Evolutionary conservation across 2,797 vertebrate species (phyloP).

Genomic region (Limosa lapponica): DNA sequence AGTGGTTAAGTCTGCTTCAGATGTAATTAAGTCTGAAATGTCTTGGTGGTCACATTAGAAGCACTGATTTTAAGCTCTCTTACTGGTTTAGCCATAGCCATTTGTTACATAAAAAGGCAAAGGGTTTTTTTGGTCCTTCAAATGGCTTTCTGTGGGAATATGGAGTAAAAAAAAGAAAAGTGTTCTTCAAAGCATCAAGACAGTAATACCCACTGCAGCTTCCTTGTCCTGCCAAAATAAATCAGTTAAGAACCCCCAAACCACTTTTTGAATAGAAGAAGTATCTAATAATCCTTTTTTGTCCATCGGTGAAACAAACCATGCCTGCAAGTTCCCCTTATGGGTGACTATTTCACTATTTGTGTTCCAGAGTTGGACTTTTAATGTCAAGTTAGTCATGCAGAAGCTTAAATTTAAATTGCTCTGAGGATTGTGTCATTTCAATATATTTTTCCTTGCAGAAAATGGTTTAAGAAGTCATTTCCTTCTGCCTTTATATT

Average conservation of each 20-base stretch:
- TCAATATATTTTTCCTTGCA: background rate
- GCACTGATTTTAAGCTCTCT: conserved; percentile 33
- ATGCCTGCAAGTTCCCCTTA: background rate
- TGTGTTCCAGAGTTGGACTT: background rate
- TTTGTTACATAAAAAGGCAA: conserved; percentile 29
- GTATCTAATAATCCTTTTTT: background rate
- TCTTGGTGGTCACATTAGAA: conserved; percentile 59
- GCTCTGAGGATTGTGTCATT: background rate
- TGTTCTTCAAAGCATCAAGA: background rate
- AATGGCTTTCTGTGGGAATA: conserved; percentile 16
- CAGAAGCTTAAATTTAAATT: background rate
- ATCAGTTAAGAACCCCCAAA: background rate
- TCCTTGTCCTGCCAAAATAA: conserved; percentile 23
- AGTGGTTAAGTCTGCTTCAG: conserved; percentile 47
- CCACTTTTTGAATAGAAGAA: background rate
- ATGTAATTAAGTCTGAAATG: conserved; percentile 63
- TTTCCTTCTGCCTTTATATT: background rate
- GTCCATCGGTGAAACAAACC: background rate
- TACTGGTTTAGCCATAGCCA: conserved; percentile 21
- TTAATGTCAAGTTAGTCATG: background rate
- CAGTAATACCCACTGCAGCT: background rate
- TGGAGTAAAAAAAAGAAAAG: background rate
- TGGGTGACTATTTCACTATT: background rate
- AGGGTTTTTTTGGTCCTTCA: background rate
- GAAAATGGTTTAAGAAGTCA: background rate